These are phyloP conservation scores for Zeuzera pyrina DNA, from an alignment of 2,888 invertebrate species.

Conservation along the genomic window DNA sequence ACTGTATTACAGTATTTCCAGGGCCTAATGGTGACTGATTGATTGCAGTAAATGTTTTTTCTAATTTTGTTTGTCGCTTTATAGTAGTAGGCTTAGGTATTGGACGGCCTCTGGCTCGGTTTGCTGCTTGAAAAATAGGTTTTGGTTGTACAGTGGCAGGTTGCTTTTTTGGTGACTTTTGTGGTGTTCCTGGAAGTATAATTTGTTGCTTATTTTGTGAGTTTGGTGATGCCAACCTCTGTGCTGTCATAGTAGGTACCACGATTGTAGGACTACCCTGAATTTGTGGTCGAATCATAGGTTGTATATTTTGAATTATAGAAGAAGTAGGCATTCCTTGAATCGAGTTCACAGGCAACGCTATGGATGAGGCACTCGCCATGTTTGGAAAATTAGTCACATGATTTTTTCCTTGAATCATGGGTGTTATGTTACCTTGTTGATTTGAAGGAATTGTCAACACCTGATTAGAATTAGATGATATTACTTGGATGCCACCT, in stretches of 20 bases:
- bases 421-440: constrained; percentile 41
- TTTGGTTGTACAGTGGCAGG: constrained; percentile 61
- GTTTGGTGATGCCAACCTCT: constrained; percentile 57
- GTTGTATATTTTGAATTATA: constrained; percentile 65
- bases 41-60: constrained; percentile 61
- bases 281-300: constrained; percentile 63
- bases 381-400: constrained; percentile 61
- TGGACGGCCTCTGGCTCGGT: constrained; percentile 55
- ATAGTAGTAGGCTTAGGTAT: constrained; percentile 62
- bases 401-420: constrained; percentile 63
- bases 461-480: constrained; percentile 67
- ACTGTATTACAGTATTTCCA: constrained; percentile 69
- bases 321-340: constrained; percentile 62
- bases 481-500: constrained; percentile 66
- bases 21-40: constrained; percentile 58
- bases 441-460: constrained; percentile 61
- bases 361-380: constrained; percentile 65
- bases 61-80: constrained; percentile 62
- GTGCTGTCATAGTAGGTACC: constrained; percentile 59
- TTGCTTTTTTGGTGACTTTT: constrained; percentile 66
- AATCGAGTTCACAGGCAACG: constrained; percentile 62
- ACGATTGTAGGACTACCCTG: constrained; percentile 65
- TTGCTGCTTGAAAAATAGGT: constrained; percentile 61
- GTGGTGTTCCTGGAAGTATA: constrained; percentile 48
- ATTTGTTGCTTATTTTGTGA: constrained; percentile 61